Evolutionary conservation across 2,888 invertebrate genomes (phyloP).

Genomic region (Dichetophora obliterata): DNA sequence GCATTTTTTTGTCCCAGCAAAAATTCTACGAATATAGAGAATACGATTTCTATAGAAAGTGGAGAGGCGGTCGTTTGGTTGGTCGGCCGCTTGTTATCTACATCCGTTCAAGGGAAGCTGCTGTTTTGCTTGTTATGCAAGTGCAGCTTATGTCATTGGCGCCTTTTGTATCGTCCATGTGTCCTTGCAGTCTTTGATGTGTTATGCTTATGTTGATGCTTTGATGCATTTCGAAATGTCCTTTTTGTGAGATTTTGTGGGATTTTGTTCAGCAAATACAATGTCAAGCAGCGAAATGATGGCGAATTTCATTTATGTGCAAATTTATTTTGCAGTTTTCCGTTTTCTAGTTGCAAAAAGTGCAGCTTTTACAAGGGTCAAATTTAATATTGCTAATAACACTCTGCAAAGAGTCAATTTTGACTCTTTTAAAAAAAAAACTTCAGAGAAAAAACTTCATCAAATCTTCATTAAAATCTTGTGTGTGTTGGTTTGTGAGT

Average conservation of each 20-base stretch:
- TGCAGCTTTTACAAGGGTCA: neutral
- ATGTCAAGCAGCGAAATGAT: neutral
- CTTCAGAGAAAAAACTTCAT: too few species aligned
- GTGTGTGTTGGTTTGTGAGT: too few species aligned
- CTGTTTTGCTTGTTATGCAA: constrained; percentile 40
- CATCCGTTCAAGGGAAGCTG: constrained; percentile 4
- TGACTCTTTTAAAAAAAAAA: too few species aligned
- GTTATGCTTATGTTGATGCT: neutral
- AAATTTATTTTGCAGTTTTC: constrained; percentile 30
- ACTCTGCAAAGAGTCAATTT: too few species aligned
- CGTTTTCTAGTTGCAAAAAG: neutral
- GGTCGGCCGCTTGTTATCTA: neutral
- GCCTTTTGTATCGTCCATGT: neutral
- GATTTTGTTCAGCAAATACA: neutral
- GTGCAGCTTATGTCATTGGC: constrained; percentile 32
- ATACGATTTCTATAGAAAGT: neutral
- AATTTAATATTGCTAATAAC: too few species aligned
- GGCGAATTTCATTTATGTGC: constrained; percentile 29
- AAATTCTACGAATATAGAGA: too few species aligned
- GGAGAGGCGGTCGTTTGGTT: neutral
- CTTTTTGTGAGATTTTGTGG: neutral
- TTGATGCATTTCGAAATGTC: constrained; percentile 8
- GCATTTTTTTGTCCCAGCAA: too few species aligned
- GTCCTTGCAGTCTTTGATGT: neutral
- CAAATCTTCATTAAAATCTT: too few species aligned